Evolutionary conservation across 2,797 vertebrate species (phyloP).

Genomic region (Poecilia velifera): DNA sequence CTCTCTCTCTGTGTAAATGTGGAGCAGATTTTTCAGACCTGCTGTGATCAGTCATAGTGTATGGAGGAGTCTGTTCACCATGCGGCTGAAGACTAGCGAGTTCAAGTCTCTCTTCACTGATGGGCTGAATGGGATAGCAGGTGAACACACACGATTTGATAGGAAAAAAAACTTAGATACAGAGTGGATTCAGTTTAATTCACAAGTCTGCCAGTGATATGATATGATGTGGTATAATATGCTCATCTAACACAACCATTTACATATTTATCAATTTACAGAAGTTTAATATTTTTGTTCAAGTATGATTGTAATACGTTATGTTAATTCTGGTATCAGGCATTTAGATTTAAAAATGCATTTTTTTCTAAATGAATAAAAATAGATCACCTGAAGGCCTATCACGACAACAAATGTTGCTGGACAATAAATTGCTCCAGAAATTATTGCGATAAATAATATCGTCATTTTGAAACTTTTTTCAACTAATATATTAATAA

Average conservation of each 20-base stretch:
- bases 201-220: background rate
- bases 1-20: conserved; percentile 71
- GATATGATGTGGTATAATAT: background rate
- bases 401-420: no score
- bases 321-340: background rate
- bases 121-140: conserved; percentile 87
- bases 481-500: no score
- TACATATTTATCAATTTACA: background rate
- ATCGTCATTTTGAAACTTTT: no score
- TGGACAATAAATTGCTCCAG: no score
- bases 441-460: no score
- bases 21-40: conserved; percentile 64
- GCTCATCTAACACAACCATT: background rate
- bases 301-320: background rate
- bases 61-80: conserved; percentile 79
- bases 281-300: background rate
- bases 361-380: background rate
- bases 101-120: conserved; percentile 90
- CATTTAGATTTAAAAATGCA: no score
- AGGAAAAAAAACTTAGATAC: background rate
- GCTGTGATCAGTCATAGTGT: conserved; percentile 40
- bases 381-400: background rate
- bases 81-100: conserved; percentile 88
- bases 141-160: conserved; percentile 70
- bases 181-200: background rate